Percentiles rank a stretch among this genome's conserved stretches.
phyloP scores from a whole-genome alignment of 2,888 invertebrate species.

The Volucella bombylans region DNA sequence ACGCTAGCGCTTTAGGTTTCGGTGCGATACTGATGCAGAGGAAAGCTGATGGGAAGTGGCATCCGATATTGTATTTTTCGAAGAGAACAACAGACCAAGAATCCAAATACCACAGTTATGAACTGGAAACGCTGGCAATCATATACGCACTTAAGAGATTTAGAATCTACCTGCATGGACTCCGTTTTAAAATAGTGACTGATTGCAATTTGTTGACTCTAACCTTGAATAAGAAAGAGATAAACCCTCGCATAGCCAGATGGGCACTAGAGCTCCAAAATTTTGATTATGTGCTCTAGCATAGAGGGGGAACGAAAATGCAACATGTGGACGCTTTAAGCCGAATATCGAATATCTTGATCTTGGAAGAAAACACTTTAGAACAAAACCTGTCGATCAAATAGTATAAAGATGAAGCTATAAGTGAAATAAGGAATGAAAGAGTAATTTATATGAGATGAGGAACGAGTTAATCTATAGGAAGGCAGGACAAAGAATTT shows the following conservation, averaged over 20 bases:
- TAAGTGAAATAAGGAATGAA: constrained; percentile 67
- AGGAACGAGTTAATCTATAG: constrained; percentile 53
- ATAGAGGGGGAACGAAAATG: constrained; percentile 75
- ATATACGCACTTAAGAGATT: constrained; percentile 76
- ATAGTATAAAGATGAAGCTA: constrained; percentile 63
- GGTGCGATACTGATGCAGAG: constrained; percentile 75
- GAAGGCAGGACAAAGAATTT: constrained; percentile 31
- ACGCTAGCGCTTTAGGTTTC: constrained; percentile 75
- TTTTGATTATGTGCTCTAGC: constrained; percentile 54
- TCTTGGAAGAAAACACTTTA: constrained; percentile 66
- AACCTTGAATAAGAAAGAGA: constrained; percentile 69
- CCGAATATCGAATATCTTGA: constrained; percentile 44
- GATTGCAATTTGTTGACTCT: constrained; percentile 75
- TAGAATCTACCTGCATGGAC: constrained; percentile 75
- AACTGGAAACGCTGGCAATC: constrained; percentile 76
- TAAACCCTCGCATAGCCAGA: constrained; percentile 67
- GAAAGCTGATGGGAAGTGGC: constrained; percentile 26
- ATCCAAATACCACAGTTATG: constrained; percentile 76
- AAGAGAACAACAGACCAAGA: constrained; percentile 75
- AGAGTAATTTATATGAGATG: constrained; percentile 44
- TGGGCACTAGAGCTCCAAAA: constrained; percentile 56
- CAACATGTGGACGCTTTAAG: constrained; percentile 53
- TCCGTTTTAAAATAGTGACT: constrained; percentile 75
- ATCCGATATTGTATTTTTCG: constrained; percentile 67
- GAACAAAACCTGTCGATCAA: constrained; percentile 32